A percentile compares a stretch with the other conserved stretches of the same genome.
Conservation (phyloP, 64 coral and sea anemone species). For the Dendrophyllia cribrosa region DNA sequence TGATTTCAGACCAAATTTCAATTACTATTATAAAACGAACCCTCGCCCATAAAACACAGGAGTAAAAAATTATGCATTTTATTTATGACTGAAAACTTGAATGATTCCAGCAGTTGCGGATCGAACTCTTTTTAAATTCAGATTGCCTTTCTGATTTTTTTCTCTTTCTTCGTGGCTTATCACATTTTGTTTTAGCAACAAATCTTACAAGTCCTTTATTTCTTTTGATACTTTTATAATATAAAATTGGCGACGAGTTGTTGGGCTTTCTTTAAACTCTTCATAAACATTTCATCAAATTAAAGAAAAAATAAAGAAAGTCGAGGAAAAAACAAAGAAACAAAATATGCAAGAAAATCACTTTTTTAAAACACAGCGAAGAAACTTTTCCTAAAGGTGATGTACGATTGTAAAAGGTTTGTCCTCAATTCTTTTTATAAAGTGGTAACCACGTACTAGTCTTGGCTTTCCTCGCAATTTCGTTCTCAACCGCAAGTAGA, state of each 20-base stretch:
- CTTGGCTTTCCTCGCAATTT: constrained; percentile 20
- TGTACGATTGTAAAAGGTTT: constrained; percentile 31
- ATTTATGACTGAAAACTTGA: no score
- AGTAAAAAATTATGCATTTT: no score
- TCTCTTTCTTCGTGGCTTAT: no score
- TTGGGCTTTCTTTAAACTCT: background rate
- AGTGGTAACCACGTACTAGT: constrained; percentile 67
- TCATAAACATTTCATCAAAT: background rate
- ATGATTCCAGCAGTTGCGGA: no score
- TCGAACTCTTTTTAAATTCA: no score
- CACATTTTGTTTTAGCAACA: no score
- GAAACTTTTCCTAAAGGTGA: background rate
- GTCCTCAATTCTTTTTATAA: constrained; percentile 52
- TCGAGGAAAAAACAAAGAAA: no score
- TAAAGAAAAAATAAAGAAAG: no score
- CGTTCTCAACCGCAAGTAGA: constrained; percentile 35
- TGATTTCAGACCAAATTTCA: no score
- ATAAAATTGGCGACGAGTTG: background rate
- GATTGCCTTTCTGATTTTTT: no score
- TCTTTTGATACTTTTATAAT: background rate
- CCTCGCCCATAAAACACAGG: no score
- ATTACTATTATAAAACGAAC: no score
- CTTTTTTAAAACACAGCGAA: background rate
- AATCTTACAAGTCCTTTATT: background rate
- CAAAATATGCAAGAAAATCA: background rate